Percentiles rank a stretch among this genome's conserved stretches.
phyloP scores from a whole-genome alignment of 2,888 invertebrate genomes.

The Ochlodes sylvanus region DNA sequence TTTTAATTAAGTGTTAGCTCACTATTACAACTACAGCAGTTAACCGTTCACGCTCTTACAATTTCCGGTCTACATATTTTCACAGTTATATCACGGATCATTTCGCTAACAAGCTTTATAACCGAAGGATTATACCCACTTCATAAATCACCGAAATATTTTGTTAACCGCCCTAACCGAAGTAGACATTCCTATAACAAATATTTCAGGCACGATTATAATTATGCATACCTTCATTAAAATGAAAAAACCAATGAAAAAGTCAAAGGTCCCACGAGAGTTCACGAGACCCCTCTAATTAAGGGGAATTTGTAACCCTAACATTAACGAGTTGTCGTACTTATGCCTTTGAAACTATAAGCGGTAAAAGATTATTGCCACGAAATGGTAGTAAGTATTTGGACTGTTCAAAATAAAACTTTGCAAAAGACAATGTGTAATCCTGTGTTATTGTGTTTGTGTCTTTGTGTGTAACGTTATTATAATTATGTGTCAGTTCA shows the following conservation, averaged over 20 bases:
- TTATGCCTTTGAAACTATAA: not conserved
- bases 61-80: not conserved
- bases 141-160: slow-evolving; percentile 23
- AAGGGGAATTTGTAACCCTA: slow-evolving; percentile 48
- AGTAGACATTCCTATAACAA: slow-evolving; percentile 30
- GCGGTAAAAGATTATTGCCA: not conserved
- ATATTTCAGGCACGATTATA: slow-evolving; percentile 37
- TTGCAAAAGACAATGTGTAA: no score
- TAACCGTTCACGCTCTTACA: not conserved
- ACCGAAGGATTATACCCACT: not conserved
- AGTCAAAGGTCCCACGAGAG: slow-evolving; percentile 33
- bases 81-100: not conserved
- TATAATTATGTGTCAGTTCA: no score
- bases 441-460: no score
- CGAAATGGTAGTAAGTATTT: no score
- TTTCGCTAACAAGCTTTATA: not conserved
- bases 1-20: no score
- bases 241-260: slow-evolving; percentile 39
- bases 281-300: slow-evolving; percentile 44
- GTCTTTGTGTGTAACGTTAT: no score
- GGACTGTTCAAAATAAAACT: no score
- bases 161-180: slow-evolving; percentile 30
- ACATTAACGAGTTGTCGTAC: slow-evolving; percentile 19
- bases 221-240: slow-evolving; percentile 41
- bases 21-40: no score